Percentiles rank a stretch among this genome's conserved stretches.
phyloP scores from a whole-genome alignment of 2,113 vertebrate species.

The Eolophus roseicapilla region DNA sequence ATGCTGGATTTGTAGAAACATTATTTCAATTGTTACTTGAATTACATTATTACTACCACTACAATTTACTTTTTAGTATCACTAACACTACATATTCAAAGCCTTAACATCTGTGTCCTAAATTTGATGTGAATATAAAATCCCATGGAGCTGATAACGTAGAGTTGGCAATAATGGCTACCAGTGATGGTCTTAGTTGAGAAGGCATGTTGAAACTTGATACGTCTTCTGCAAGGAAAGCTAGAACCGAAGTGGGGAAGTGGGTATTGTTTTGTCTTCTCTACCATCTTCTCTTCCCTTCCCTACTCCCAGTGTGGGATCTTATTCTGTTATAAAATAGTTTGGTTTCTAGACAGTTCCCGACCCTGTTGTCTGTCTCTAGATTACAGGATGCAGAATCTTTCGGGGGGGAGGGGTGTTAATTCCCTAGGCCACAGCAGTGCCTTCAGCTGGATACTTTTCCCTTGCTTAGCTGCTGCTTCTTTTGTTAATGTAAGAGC shows the following conservation, averaged over 20 bases:
- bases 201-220: not conserved
- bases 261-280: not conserved
- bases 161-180: not conserved
- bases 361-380: not conserved
- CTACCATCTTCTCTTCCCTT: not conserved
- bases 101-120: not conserved
- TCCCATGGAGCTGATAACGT: not conserved
- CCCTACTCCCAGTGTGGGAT: not conserved
- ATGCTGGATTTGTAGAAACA: not conserved
- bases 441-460: not conserved
- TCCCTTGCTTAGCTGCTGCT: not conserved
- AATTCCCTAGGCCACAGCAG: not conserved
- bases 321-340: not conserved
- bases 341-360: not conserved
- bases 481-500: not conserved
- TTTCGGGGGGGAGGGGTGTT: not conserved
- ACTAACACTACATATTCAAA: not conserved
- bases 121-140: not conserved
- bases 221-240: not conserved
- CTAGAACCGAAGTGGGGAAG: not conserved
- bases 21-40: not conserved
- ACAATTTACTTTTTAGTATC: not conserved
- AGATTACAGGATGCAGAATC: not conserved
- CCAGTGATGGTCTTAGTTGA: not conserved
- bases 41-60: not conserved